These are phyloP conservation scores for Leucopsar rothschildi DNA, from an alignment of 2,113 vertebrate species.

Conservation along the genomic window DNA sequence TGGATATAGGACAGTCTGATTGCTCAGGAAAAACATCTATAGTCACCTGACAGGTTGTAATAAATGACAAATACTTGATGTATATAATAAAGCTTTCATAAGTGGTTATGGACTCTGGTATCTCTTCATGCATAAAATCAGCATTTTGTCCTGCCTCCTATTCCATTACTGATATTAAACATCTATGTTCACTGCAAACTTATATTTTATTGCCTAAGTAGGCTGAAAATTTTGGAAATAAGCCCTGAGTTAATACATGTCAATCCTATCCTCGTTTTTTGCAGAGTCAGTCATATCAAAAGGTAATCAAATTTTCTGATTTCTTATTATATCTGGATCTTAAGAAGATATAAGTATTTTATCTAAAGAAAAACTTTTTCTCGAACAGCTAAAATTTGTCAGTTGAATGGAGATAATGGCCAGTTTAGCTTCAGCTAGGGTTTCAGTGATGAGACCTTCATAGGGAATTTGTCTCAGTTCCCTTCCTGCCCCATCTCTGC, in stretches of 20 bases:
- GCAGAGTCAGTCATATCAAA: background rate
- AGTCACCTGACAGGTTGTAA: background rate
- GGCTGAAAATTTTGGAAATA: background rate
- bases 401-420: background rate
- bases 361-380: background rate
- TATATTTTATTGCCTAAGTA: background rate
- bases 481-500: background rate
- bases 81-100: background rate
- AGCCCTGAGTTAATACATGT: background rate
- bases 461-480: background rate
- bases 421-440: background rate
- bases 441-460: background rate
- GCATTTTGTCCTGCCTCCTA: background rate
- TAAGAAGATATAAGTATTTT: background rate
- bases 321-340: background rate
- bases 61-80: background rate
- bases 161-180: background rate
- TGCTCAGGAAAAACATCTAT: background rate
- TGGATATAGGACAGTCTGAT: background rate
- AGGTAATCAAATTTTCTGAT: background rate
- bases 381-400: background rate
- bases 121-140: background rate
- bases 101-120: background rate
- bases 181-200: background rate
- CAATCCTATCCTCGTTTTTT: background rate